Conservation (phyloP, 2,888 invertebrate genomes). For the Eretmocerus hayati region DNA sequence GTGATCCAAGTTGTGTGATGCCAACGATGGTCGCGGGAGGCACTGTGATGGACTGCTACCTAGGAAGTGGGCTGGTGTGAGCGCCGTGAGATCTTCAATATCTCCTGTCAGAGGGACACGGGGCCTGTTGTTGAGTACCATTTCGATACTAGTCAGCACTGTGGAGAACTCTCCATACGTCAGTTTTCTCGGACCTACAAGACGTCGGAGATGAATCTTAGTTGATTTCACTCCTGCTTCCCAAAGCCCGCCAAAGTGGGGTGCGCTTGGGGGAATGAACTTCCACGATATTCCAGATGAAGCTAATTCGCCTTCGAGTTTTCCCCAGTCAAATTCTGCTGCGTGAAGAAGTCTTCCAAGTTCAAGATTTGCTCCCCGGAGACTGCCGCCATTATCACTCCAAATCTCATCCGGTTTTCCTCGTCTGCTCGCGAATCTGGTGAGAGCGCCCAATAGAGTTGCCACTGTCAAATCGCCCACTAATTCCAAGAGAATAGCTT, state of each 20-base stretch:
- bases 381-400: constrained; percentile 14
- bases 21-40: not conserved
- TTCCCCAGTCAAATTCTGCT: not conserved
- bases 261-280: not conserved
- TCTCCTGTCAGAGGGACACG: not conserved
- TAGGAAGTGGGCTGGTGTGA: not conserved
- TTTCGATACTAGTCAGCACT: not conserved
- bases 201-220: not conserved
- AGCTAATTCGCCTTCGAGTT: not conserved
- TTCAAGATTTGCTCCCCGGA: not conserved
- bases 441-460: constrained; percentile 3
- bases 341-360: constrained; percentile 4
- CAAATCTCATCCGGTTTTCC: constrained; percentile 4
- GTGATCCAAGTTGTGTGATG: not conserved
- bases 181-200: not conserved
- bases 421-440: constrained; percentile 8
- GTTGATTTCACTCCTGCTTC: constrained; percentile 3
- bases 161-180: constrained; percentile 2
- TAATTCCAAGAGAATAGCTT: constrained; percentile 15
- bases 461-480: constrained; percentile 11
- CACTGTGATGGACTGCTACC: not conserved
- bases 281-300: not conserved
- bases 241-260: constrained; percentile 1
- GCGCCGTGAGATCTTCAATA: not conserved
- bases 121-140: not conserved